Percentiles rank a stretch among this genome's conserved stretches.
Evolutionary conservation across 2,797 vertebrate genomes (phyloP).

Genomic region (Euphonia xanthogaster): DNA sequence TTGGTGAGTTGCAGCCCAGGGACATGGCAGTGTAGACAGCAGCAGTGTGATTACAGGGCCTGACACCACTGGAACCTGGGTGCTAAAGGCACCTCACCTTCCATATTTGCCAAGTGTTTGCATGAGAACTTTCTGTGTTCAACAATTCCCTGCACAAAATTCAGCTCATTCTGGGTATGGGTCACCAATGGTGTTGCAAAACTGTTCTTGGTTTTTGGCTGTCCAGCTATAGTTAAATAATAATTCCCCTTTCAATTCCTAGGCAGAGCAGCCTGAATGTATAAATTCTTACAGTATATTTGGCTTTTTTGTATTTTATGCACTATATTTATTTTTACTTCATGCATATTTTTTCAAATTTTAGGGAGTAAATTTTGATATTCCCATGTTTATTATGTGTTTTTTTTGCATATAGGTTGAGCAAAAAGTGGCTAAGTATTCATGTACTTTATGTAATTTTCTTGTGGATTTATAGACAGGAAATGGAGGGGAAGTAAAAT

Average conservation of each 20-base stretch:
- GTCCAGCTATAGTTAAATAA: neutral
- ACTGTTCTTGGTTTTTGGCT: neutral
- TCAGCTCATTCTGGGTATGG: neutral
- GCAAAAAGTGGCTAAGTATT: neutral
- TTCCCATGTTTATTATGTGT: neutral
- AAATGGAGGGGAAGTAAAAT: neutral
- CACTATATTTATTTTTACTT: neutral
- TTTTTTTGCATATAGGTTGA: neutral
- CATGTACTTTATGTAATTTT: neutral
- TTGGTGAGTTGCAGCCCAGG: neutral
- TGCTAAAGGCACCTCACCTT: neutral
- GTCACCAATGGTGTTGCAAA: fast-evolving
- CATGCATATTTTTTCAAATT: neutral
- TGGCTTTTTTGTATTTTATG: neutral
- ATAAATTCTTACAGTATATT: neutral
- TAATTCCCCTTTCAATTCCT: neutral
- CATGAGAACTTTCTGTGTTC: neutral
- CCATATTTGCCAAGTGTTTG: neutral
- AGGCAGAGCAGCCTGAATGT: neutral
- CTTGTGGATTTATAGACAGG: neutral
- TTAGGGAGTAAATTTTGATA: neutral
- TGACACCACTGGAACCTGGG: neutral
- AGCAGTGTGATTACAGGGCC: neutral
- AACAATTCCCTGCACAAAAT: neutral
- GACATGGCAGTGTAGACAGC: fast-evolving